Conservation (phyloP, 2,113 vertebrate genomes). For the Ariopsis seemanni region DNA sequence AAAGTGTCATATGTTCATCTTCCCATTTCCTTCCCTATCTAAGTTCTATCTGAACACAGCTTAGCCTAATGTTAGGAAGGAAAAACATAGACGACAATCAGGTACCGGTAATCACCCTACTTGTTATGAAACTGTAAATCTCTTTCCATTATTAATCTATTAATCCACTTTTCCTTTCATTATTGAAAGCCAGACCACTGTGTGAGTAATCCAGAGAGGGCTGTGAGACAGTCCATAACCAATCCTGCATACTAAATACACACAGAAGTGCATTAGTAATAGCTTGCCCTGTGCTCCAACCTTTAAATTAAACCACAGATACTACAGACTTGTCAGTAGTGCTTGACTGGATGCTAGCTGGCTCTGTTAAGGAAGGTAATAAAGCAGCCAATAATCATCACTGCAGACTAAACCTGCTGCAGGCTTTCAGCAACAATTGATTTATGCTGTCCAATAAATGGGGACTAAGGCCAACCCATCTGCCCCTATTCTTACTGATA, state of each 20-base stretch:
- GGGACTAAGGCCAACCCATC: conserved; percentile 1
- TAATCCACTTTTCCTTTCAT: not conserved
- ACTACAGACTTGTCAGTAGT: not conserved
- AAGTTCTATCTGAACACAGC: no score
- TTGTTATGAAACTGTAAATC: not conserved
- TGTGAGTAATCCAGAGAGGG: conserved; percentile 9
- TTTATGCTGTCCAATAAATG: not conserved
- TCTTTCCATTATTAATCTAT: not conserved
- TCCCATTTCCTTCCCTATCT: not conserved
- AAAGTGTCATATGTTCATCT: not conserved
- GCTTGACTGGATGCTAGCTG: not conserved
- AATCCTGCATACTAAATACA: conserved; percentile 36
- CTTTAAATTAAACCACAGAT: not conserved
- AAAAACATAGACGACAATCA: not conserved
- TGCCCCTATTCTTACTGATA: not conserved
- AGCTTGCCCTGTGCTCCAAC: not conserved
- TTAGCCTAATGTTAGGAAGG: not conserved
- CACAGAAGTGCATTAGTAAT: not conserved
- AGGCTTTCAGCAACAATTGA: conserved; percentile 26
- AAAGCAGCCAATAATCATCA: conserved; percentile 28
- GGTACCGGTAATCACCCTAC: not conserved
- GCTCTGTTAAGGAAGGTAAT: not conserved
- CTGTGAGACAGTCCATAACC: conserved; percentile 1
- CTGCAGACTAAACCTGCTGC: not conserved
- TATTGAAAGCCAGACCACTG: conserved; percentile 14